Base-by-base conservation (phyloP, 1,140 invertebrate genomes). In the Heliconius nattereri region DNA sequence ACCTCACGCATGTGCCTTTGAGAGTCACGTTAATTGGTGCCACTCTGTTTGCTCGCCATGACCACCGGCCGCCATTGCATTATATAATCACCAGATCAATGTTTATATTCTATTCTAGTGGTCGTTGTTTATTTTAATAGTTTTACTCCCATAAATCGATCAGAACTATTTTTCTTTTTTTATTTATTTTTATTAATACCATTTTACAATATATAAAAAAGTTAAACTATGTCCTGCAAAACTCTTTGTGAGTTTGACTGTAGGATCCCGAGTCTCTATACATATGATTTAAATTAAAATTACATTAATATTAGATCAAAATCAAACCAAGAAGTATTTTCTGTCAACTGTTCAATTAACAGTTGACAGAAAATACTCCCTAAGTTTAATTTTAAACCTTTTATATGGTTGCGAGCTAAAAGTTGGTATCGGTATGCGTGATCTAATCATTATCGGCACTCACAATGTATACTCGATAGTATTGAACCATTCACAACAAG, bases 1-100 rank as follows among this genome's bases (percentile, higher is more conserved):
- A 88, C 87, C 90, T 84, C 85, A 85, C 87, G 85, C 85, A 84
- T 85, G 86, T 85, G 85, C 84, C 88, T 89, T 87, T 85, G 84
- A 89, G 84, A 90, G 86, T 82, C 81, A 91, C 91, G 91, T 89
- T 93, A 93, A 93, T 93, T 93, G 90, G 87, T 90, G 85, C 80
- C 85, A 83, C 85, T 83, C 78, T 87, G 84, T 88, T 89, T 87
- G 84, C 81, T 71, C 81, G 78, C 80, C 45, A 78, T 76, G 73
- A 54, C 73, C 72, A 71, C 52, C 78, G 71, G 32, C 57, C 40
- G 37, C 23, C 40, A 45, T 19, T 49, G 45, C 49, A 71, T 60
- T 76, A 57, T 74, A 73, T 71, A 66, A 73, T 32, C n/a, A 57
- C 8, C n/a, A 57, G 8, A n/a, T 23, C 26, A 29, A 29, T 60